phyloP scores from a whole-genome alignment of 2,888 invertebrate species.

The Lumbricus terrestris region DNA sequence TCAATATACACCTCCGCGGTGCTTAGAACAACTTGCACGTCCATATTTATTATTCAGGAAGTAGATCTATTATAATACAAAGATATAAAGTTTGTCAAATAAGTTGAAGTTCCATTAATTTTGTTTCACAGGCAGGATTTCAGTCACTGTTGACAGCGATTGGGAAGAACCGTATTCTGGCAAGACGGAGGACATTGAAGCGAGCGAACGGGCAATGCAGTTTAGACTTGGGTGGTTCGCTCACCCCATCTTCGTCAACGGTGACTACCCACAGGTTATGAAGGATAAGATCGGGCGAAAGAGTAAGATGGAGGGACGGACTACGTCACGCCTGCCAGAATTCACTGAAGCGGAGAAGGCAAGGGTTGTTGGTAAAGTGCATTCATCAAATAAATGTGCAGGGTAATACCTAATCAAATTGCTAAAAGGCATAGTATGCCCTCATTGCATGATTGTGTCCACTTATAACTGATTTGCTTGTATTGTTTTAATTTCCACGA shows the following conservation, averaged over 20 bases:
- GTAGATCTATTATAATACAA: no score
- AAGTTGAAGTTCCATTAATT: not conserved
- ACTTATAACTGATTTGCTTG: not conserved
- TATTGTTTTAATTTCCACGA: no score
- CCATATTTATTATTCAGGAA: no score
- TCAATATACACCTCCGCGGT: no score
- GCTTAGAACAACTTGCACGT: no score
- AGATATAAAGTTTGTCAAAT: no score
- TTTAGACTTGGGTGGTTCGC: conserved; percentile 40
- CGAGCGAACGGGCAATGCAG: conserved; percentile 33
- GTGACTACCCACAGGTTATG: conserved; percentile 41
- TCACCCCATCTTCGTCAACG: conserved; percentile 37
- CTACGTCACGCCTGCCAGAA: conserved; percentile 38
- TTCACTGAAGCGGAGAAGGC: conserved; percentile 42
- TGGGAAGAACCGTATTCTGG: conserved; percentile 31
- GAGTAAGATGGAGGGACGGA: conserved; percentile 37
- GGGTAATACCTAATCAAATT: no score
- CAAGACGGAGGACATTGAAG: conserved; percentile 26
- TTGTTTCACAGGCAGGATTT: conserved; percentile 29
- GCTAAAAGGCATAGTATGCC: no score
- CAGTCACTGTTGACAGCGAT: conserved; percentile 33
- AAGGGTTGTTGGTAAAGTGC: conserved; percentile 31
- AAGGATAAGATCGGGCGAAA: conserved; percentile 32
- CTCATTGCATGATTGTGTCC: no score
- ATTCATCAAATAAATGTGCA: no score